Conservation (phyloP, 1,140 invertebrate species). For the Drosophila auraria region DNA sequence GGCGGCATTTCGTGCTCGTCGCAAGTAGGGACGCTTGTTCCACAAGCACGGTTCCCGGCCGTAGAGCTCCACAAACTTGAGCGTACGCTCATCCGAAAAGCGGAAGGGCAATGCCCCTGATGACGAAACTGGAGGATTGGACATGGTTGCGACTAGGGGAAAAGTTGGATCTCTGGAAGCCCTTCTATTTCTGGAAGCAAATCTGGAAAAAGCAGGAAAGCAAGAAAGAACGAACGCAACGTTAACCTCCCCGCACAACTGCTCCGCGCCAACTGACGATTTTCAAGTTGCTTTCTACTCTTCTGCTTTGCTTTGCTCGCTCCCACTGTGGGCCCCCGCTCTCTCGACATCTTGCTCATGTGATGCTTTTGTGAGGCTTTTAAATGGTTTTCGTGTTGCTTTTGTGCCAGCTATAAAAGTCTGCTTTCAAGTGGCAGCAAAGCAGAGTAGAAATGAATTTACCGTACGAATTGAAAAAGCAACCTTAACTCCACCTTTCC, state of each 20-base stretch:
- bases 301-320: constrained; percentile 30
- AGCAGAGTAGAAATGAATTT: constrained; percentile 7
- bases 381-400: neutral
- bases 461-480: neutral
- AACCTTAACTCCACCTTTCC: neutral
- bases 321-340: neutral
- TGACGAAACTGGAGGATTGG: neutral
- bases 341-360: constrained; percentile 1
- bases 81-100: constrained; percentile 59
- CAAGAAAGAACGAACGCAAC: constrained; percentile 5
- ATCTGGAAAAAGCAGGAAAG: constrained; percentile 15
- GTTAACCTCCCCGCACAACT: constrained; percentile 22
- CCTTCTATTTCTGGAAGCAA: neutral
- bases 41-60: constrained; percentile 63
- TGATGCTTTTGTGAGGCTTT: constrained; percentile 4
- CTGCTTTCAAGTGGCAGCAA: constrained; percentile 6
- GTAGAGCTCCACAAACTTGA: constrained; percentile 64
- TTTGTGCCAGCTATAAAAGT: neutral
- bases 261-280: constrained; percentile 6
- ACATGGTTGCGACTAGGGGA: neutral
- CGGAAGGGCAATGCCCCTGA: constrained; percentile 43
- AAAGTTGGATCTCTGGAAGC: neutral
- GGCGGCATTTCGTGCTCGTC: constrained; percentile 49
- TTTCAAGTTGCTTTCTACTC: constrained; percentile 34
- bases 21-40: constrained; percentile 51